phyloP scores from a whole-genome alignment of 2,888 invertebrate species.

The Xylophagus ater region DNA sequence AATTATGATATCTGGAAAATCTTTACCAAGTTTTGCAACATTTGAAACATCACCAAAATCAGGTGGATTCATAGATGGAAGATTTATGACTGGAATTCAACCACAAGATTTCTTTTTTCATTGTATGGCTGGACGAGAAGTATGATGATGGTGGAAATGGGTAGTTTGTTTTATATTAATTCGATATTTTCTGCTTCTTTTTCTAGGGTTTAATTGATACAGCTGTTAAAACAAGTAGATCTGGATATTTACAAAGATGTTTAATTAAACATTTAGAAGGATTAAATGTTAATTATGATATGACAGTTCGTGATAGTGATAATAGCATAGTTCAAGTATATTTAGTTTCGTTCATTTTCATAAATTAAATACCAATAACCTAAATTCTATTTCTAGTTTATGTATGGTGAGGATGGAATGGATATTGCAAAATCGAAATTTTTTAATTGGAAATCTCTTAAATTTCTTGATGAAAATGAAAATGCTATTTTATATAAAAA shows the following conservation, averaged over 20 bases:
- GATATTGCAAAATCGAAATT: constrained; percentile 84
- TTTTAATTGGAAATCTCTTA: constrained; percentile 60
- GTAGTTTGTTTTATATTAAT: constrained; percentile 7
- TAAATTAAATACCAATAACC: not conserved
- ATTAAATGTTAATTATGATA: constrained; percentile 81
- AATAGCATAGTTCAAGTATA: constrained; percentile 75
- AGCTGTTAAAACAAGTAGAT: constrained; percentile 97
- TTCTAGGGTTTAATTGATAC: constrained; percentile 91
- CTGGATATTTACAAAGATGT: constrained; percentile 95
- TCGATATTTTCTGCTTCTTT: constrained; percentile 9
- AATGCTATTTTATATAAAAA: constrained; percentile 51
- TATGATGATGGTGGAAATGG: constrained; percentile 28
- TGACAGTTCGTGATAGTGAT: constrained; percentile 92
- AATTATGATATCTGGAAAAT: constrained; percentile 78
- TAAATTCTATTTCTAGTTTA: constrained; percentile 44
- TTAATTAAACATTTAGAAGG: constrained; percentile 97
- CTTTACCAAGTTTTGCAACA: constrained; percentile 81
- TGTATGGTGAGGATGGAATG: constrained; percentile 88
- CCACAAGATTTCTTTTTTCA: constrained; percentile 99
- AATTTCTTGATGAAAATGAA: constrained; percentile 73
- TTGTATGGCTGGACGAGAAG: constrained; percentile 99
- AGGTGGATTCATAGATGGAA: constrained; percentile 91
- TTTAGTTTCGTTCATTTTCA: not conserved
- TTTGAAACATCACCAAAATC: constrained; percentile 84
- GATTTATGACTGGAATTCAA: constrained; percentile 97